Percentiles rank a stretch among this genome's conserved stretches.
These are phyloP conservation scores for Muscicapa comitata DNA, from an alignment of 2,797 vertebrate species.

Conservation along the genomic window DNA sequence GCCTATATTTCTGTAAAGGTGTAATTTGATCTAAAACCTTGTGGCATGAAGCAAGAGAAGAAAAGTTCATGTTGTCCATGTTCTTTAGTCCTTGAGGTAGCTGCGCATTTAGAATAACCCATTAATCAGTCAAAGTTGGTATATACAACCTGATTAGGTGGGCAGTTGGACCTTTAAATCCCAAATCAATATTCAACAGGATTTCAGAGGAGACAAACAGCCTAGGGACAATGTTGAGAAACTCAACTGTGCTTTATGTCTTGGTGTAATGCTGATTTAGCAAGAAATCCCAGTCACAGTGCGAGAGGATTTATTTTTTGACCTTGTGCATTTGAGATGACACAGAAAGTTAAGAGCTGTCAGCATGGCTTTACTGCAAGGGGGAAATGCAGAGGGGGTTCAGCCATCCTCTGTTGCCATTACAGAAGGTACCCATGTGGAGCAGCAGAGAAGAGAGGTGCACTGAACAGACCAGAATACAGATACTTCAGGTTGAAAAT, in stretches of 20 bases:
- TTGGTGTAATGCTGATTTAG: slow-evolving; percentile 40
- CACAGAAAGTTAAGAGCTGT: slow-evolving; percentile 33
- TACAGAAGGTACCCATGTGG: background rate
- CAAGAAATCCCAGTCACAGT: slow-evolving; percentile 44
- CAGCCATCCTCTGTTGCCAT: background rate
- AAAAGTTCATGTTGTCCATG: background rate
- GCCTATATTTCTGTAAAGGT: background rate
- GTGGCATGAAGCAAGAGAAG: background rate
- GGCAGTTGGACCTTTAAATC: slow-evolving; percentile 20
- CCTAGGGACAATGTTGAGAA: slow-evolving; percentile 26
- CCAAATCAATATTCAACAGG: slow-evolving; percentile 34
- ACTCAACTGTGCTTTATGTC: background rate
- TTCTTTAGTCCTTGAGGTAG: background rate
- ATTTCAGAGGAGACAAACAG: slow-evolving; percentile 21
- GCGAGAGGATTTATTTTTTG: slow-evolving; percentile 1
- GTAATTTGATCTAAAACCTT: background rate
- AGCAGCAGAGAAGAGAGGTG: background rate
- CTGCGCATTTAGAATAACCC: background rate
- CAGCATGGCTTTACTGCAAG: background rate
- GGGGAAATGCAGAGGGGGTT: background rate
- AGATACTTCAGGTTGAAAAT: background rate
- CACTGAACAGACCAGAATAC: background rate
- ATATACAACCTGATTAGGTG: background rate
- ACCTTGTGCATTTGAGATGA: slow-evolving; percentile 42
- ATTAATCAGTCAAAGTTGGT: background rate